These are phyloP conservation scores for Emydocephalus ijimae DNA, from an alignment of 2,113 vertebrate genomes.

Conservation along the genomic window DNA sequence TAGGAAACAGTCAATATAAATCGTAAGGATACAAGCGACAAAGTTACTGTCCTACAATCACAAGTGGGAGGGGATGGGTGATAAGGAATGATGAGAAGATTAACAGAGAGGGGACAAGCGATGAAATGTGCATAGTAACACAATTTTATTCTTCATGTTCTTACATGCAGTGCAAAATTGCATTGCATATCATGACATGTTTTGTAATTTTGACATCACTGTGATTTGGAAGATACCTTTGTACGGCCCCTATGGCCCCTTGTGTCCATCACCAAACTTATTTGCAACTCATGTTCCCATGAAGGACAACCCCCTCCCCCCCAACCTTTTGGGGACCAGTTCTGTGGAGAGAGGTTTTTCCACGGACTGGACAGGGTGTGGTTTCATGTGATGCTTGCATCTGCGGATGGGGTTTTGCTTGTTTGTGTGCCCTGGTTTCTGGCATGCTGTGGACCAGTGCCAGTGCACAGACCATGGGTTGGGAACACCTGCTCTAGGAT, in stretches of 20 bases:
- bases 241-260: neutral
- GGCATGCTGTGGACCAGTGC: neutral
- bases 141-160: neutral
- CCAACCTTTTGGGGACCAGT: neutral
- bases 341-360: neutral
- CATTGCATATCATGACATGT: neutral
- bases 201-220: neutral
- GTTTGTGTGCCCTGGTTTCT: neutral
- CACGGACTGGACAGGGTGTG: rapidly evolving
- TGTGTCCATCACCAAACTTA: neutral
- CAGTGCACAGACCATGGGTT: neutral
- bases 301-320: neutral
- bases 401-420: neutral
- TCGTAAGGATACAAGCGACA: no score
- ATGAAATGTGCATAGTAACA: neutral
- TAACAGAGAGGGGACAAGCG: neutral
- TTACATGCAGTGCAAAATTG: neutral
- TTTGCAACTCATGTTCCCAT: neutral
- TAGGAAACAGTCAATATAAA: no score
- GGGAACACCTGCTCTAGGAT: neutral
- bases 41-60: no score
- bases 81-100: no score
- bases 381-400: neutral
- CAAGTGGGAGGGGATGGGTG: no score
- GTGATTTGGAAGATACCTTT: neutral